Evolutionary conservation across 2,797 vertebrate species (phyloP), one percentile per base, ranked within the genome.

Genomic region (Protonibea diacanthus): DNA sequence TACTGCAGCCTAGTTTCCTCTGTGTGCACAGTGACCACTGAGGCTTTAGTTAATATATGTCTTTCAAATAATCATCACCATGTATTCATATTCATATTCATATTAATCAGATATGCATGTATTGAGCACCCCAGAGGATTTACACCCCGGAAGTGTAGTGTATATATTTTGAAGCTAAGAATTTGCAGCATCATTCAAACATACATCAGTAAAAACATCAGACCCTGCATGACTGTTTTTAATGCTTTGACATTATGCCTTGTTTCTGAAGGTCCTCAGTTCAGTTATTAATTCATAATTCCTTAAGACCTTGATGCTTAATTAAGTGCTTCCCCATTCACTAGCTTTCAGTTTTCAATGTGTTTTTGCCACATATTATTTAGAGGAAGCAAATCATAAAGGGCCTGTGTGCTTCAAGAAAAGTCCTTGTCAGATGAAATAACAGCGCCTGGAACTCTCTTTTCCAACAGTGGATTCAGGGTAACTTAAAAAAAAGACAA

Each of bases 1-100:
- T 64, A 6, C 65, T 86, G 83, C 75, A 78, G 76, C 77, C 62
- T 80, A 45, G 29, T 74, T 79, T 82, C 29, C 67, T 59, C 61
- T 70, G 66, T 80, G 57, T 80, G 70, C 69, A 64, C 68, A 18
- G 74, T 27, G 67, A 71, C 78, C 55, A 63, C 51, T 21, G 8
- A 69, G 68, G 58, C 58, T 84, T 81, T 33, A 33, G 13, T 38
- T 82, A 9, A 48, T 60, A 18, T 23, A 18, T 23, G 27, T 51
- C 53, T 75, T 57, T n/a, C 27, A 76, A 81, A 63, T 29, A 2
- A 51, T 79, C 49, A 55, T 77, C 38, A 47, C 1, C 0, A 7
- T 57, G n/a, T 45, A 5, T 65, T 73, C 12, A n/a, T 29, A 33
- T 33, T 7, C 7, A 29, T 29, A 29, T 29, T 29, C 29, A 33